Base-by-base conservation (phyloP, 2,888 invertebrate species). In the Hirtodrosophila alboralis region DNA sequence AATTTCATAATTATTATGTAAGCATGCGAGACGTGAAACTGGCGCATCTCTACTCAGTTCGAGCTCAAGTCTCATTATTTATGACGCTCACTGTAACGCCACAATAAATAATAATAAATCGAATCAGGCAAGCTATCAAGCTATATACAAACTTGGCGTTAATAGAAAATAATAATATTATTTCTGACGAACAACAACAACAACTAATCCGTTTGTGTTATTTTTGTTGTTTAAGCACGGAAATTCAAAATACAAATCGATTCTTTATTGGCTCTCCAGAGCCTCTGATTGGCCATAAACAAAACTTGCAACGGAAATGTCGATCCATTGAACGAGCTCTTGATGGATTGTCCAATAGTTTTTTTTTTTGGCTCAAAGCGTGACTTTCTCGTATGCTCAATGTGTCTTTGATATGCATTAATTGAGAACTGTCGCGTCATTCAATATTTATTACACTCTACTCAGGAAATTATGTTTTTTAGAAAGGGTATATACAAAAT, bases 21-120 rank as follows among this genome's bases (percentile, higher is more conserved):
- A 81, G 80, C 87, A 86, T 85, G 87, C 87, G 75, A 86, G 53
- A n/a, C n/a, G n/a, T 81, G 62, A 72, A 84, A 73, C 78, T 81
- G 68, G 83, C 62, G 62, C 64, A 61, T 34, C 57, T 30, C n/a
- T n/a, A n/a, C n/a, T 21, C n/a, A 33, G 10, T 47, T 33, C 30
- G 36, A 37, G 34, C 23, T 8, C 13, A n/a, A 56, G 68, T 53
- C 53, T 33, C 56, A 57, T 69, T 73, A 80, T 65, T 66, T 67
- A 62, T 53, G 44, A 40, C 36, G 34, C 66, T 60, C 78, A 84
- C 56, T 86, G 83, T 84, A 43, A 5, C 27, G 38, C 31, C 41
- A 10, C 31, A 53, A 51, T 37, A 14, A 49, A 56, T 28, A 58
- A 34, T 28, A 61, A 7, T 23, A 6, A 23, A 38, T 12, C 43